Evolutionary conservation across 1,140 invertebrate genomes (phyloP).

Genomic region (Frieseomelitta varia): DNA sequence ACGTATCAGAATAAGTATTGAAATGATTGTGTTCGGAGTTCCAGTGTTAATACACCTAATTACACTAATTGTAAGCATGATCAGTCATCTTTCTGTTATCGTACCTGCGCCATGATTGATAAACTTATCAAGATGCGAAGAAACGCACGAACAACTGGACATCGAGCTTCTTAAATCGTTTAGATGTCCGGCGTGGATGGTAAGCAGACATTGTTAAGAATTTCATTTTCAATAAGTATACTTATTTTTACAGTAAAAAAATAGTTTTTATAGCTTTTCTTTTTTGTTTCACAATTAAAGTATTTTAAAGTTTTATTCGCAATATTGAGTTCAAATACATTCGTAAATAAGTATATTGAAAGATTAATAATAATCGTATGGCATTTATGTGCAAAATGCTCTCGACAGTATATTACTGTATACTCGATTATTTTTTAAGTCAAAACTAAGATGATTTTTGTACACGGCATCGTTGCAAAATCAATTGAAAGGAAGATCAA

Average conservation of each 20-base stretch:
- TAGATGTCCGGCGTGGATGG: slow-evolving; percentile 38
- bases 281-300: background rate
- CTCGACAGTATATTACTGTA: too few relatives aligned
- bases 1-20: background rate
- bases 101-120: slow-evolving; percentile 29
- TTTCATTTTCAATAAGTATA: background rate
- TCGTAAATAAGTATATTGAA: background rate
- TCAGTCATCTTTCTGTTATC: background rate
- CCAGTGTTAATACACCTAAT: background rate
- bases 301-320: too few relatives aligned
- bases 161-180: background rate
- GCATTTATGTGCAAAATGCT: background rate
- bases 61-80: slow-evolving; percentile 4
- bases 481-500: background rate
- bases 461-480: background rate
- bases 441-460: background rate
- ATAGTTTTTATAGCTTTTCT: background rate
- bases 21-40: background rate
- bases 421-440: too few relatives aligned
- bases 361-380: background rate
- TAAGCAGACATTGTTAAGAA: background rate
- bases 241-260: background rate
- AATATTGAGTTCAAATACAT: background rate
- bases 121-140: slow-evolving; percentile 8
- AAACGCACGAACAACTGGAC: background rate